Base-by-base conservation (phyloP, 1,140 invertebrate genomes). In the Phymastichus coffea region DNA sequence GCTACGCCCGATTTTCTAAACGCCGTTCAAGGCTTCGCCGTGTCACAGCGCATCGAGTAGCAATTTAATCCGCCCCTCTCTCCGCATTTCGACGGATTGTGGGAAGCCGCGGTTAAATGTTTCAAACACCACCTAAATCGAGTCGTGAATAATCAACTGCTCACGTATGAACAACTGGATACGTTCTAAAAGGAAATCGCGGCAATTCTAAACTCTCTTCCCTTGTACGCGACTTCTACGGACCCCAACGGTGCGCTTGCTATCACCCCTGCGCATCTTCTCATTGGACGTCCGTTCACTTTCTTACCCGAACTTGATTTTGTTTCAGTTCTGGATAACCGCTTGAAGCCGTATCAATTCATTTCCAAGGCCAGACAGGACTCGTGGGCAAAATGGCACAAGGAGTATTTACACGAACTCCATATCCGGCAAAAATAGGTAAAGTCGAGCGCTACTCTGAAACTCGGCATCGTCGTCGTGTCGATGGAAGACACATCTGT, bases 61-160 rank as follows among this genome's bases (percentile, higher is more conserved):
- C n/a, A 63, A 20, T 67, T 67, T 43, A 63, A 53, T 33, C 65
- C 65, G 10, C 49, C 56, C 25, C 10, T 22, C n/a, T n/a, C 54
- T n/a, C 55, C 66, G 12, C 60, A 67, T 26, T 61, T 67, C 22
- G 59, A 54, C 1, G 66, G 66, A 4, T 43, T 33, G 12, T 33
- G 28, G 28, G 28, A 33, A 12, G 28, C 28, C 12, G 28, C 28
- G 6, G 28, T 33, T 33, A 33, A 33, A 12, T 33, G 6, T 7
- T 33, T 38, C 14, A 47, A 57, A 47, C 30, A 47, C 10, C 54
- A 57, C n/a, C 23, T 57, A 2, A 38, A 51, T 14, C 48, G 48
- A 8, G 30, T 28, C 1, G 4, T 49, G 26, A 19, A 22, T 14
- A 20, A 57, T 14, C n/a, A 23, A 7, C 28, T 49, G n/a, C 40